These are phyloP conservation scores for Caloenas nicobarica DNA, from an alignment of 2,113 vertebrate species.

Conservation along the genomic window DNA sequence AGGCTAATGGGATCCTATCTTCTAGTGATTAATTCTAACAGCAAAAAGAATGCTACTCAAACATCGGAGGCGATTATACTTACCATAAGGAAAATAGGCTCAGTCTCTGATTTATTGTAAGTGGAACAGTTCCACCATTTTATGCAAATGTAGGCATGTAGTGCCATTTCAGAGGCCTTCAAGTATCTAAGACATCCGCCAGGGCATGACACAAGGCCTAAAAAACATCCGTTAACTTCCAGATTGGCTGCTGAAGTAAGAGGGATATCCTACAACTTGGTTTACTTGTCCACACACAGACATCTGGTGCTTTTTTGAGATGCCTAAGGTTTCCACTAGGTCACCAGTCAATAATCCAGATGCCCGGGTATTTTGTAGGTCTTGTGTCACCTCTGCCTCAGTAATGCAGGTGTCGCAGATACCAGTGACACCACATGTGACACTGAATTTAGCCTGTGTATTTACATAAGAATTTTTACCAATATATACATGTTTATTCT, in stretches of 20 bases:
- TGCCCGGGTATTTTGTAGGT: background rate
- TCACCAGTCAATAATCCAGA: background rate
- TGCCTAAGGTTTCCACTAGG: background rate
- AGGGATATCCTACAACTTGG: background rate
- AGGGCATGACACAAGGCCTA: background rate
- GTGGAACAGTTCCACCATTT: background rate
- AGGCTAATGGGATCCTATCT: background rate
- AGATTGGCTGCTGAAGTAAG: background rate
- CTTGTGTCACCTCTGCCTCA: background rate
- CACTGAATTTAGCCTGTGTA: background rate
- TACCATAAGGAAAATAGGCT: background rate
- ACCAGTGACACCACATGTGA: background rate
- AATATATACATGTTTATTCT: background rate
- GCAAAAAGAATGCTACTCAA: background rate
- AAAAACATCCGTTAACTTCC: background rate
- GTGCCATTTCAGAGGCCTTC: background rate
- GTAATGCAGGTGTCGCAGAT: background rate
- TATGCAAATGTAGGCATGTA: background rate
- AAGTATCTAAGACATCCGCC: background rate
- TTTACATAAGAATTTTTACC: background rate
- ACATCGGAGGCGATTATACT: background rate
- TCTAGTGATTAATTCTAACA: background rate
- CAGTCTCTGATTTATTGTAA: background rate
- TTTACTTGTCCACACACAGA: background rate
- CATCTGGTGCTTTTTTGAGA: background rate